Conservation (phyloP, 2,888 invertebrate genomes). For the Panzeria rudis region DNA sequence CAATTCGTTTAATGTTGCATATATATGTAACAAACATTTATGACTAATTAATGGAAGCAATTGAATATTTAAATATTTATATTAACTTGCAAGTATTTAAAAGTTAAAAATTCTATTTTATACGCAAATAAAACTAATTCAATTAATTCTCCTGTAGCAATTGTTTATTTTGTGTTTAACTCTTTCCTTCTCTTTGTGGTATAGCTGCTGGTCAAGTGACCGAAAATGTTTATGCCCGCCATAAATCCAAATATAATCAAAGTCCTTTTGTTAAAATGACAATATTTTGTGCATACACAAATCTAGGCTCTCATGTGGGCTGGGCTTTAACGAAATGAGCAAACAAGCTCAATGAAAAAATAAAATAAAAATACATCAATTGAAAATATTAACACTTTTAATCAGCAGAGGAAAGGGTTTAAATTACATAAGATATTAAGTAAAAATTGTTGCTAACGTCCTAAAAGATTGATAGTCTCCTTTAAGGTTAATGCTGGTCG, state of each 20-base stretch:
- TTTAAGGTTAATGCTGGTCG: too few relatives aligned
- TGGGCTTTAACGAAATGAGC: too few relatives aligned
- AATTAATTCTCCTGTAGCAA: not conserved
- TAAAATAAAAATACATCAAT: too few relatives aligned
- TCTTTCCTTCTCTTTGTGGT: not conserved
- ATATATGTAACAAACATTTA: not conserved
- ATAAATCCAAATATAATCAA: conserved; percentile 56
- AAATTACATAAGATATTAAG: too few relatives aligned
- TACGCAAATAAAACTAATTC: not conserved
- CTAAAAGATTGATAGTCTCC: too few relatives aligned
- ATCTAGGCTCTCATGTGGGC: conserved; percentile 25
- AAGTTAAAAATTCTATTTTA: not conserved
- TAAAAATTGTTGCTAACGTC: too few relatives aligned
- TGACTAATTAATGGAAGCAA: conserved; percentile 4
- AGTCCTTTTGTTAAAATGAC: conserved; percentile 24
- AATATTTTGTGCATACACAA: not conserved
- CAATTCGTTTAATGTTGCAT: not conserved
- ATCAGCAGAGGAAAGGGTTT: too few relatives aligned
- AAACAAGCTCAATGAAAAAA: too few relatives aligned
- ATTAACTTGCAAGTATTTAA: not conserved
- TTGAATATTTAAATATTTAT: conserved; percentile 12
- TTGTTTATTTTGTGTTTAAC: not conserved
- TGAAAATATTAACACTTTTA: too few relatives aligned
- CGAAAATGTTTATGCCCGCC: conserved; percentile 36
- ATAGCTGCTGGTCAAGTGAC: conserved; percentile 27